Conservation (phyloP, 2,797 vertebrate genomes). For the Dicrostonyx torquatus region DNA sequence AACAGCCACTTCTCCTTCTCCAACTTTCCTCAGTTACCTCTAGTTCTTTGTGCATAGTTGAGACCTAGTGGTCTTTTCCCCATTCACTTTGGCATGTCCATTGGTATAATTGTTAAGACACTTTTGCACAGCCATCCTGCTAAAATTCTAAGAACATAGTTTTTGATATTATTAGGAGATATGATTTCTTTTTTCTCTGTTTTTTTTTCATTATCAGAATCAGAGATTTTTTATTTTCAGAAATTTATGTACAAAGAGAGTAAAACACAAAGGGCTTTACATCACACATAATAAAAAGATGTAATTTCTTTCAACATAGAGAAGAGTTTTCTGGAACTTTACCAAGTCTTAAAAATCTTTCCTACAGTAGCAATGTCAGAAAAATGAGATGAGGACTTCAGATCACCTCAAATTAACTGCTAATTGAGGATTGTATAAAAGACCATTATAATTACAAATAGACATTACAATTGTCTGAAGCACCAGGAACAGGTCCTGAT, state of each 20-base stretch:
- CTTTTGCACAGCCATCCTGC: no score
- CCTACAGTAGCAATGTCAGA: neutral
- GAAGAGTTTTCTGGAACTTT: neutral
- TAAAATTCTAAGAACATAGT: no score
- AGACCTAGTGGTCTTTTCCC: no score
- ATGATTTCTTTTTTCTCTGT: no score
- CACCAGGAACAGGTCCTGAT: no score
- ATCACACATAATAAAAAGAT: conserved; percentile 26
- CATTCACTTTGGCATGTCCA: no score
- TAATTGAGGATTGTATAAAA: conserved; percentile 1
- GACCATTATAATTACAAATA: neutral
- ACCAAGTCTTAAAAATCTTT: neutral
- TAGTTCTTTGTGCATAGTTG: no score
- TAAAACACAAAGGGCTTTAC: conserved; percentile 32
- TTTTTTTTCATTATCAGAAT: conserved; percentile 63
- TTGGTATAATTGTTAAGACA: no score
- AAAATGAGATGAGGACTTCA: conserved; percentile 13
- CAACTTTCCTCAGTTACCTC: no score
- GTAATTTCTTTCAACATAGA: neutral
- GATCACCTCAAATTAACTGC: neutral
- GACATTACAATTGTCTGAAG: neutral
- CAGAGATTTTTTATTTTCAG: conserved; percentile 49
- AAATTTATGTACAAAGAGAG: conserved; percentile 3
- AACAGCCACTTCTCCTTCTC: no score
- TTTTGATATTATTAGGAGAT: no score